Evolutionary conservation across 2,888 invertebrate species (phyloP), one percentile per base, ranked within the genome.

Genomic region (Homarus gammarus): DNA sequence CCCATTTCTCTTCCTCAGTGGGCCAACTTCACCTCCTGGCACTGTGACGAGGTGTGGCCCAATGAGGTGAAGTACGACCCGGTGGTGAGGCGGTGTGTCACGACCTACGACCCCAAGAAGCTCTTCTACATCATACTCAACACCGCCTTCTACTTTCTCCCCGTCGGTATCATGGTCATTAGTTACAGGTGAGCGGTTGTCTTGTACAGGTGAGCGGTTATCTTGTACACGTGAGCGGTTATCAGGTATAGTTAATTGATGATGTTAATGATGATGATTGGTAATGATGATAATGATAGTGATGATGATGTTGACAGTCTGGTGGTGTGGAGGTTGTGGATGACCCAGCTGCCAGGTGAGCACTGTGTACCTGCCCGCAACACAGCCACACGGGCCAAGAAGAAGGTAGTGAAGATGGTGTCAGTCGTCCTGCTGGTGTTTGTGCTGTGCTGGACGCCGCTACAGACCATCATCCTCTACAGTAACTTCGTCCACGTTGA

Each of bases 261-360:
- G n/a, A n/a, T n/a, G n/a, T n/a, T n/a, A n/a, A n/a, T n/a, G n/a
- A n/a, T n/a, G n/a, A n/a, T n/a, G n/a, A n/a, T n/a, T n/a, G n/a
- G n/a, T n/a, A n/a, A n/a, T n/a, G n/a, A n/a, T n/a, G n/a, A n/a
- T n/a, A n/a, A n/a, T n/a, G n/a, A n/a, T n/a, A n/a, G n/a, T n/a
- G n/a, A n/a, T n/a, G n/a, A n/a, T n/a, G n/a, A n/a, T 27, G 31
- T 27, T 64, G 6, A n/a, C 91, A 92, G 93, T 73, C 92, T 94
- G 75, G 94, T 95, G 78, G 94, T 94, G 61, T 93, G 93, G 92
- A 94, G 94, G 36, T 93, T 95, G 22, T 94, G 94, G 94, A 93
- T 86, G 27, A 87, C 89, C 0, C 72, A 40, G 94, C 94, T 93
- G 94, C 94, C 92, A 2, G 91, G 91, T 3, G 91, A 91, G 27